Percentiles rank a stretch among this genome's conserved stretches.
Conservation (phyloP, 2,888 invertebrate genomes). For the Spodoptera picta region DNA sequence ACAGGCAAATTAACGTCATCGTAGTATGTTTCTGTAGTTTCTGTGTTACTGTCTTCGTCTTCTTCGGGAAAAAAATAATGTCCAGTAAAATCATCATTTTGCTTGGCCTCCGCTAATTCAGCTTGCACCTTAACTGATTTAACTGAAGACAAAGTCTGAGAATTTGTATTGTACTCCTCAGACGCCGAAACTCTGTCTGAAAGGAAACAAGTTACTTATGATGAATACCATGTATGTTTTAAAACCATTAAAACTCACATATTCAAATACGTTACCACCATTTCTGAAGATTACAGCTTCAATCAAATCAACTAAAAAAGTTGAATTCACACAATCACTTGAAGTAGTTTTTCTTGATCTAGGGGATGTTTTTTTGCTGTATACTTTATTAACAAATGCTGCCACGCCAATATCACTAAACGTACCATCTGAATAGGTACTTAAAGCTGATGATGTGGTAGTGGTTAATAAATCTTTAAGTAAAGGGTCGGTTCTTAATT, state of each 20-base stretch:
- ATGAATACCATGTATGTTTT: background rate
- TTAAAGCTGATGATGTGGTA: conserved; percentile 57
- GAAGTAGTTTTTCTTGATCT: conserved; percentile 67
- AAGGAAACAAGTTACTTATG: conserved; percentile 8
- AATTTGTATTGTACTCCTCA: conserved; percentile 54
- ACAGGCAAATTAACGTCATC: conserved; percentile 68
- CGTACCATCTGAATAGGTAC: conserved; percentile 60
- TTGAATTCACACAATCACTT: conserved; percentile 77
- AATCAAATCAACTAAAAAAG: conserved; percentile 80
- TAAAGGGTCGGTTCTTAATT: conserved; percentile 73
- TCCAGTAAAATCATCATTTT: conserved; percentile 78
- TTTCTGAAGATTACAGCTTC: conserved; percentile 84
- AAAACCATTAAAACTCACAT: background rate
- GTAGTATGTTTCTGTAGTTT: conserved; percentile 74
- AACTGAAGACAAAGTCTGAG: conserved; percentile 59
- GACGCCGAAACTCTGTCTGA: conserved; percentile 66
- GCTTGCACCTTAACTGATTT: conserved; percentile 77
- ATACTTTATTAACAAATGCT: conserved; percentile 76
- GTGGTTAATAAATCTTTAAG: conserved; percentile 74
- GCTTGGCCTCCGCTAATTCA: conserved; percentile 72
- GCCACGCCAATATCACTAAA: conserved; percentile 75
- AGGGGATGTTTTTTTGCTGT: conserved; percentile 71
- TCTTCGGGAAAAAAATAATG: conserved; percentile 85
- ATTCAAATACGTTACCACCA: conserved; percentile 66
- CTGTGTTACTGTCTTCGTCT: conserved; percentile 63